Evolutionary conservation across 2,888 invertebrate species (phyloP), one percentile per base, ranked within the genome.

Genomic region (Drosophila leonis): DNA sequence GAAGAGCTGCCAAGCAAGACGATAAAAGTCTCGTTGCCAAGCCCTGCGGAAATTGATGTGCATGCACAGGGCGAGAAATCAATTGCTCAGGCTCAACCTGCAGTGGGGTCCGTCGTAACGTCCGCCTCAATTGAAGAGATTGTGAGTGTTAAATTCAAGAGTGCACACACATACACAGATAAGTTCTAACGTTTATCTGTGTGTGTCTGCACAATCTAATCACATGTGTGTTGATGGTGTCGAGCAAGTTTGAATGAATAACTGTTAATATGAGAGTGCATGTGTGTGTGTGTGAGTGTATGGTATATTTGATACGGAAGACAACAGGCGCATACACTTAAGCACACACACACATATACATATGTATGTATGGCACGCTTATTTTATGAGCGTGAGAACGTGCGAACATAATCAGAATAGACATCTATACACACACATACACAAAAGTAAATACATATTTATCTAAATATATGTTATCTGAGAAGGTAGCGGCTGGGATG

Each of bases 111-210:
- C 13, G 3, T 29, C 35, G 13, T 20, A 20, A 37, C 18, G 2
- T 20, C 39, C 29, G 65, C 71, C 20, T 52, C 55, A 44, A 67
- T 74, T 24, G 78, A 80, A 48, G 83, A 86, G 20, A 88, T 84
- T 69, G 84, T 84, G 33, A 84, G 84, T 84, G 62, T 42, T 35
- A 60, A 9, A n/a, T 41, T 27, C 9, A 48, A n/a, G 42, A 56
- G 15, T 5, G 18, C 29, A 31, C 18, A 55, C 27, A 44, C 13
- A 13, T 42, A 33, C 15, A 18, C 51, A 51, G n/a, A 41, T 46
- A 18, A 46, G 4, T 59, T 41, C 10, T 35, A 10, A 10, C 18
- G 10, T 48, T 35, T 56, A 55, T 42, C 35, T 62, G 42, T 46
- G 31, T 51, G 9, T 62, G 51, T 80, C 41, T 65, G 18, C 18